These are phyloP conservation scores for Chrysina gloriosa DNA, from an alignment of 2,888 invertebrate species.

Conservation along the genomic window DNA sequence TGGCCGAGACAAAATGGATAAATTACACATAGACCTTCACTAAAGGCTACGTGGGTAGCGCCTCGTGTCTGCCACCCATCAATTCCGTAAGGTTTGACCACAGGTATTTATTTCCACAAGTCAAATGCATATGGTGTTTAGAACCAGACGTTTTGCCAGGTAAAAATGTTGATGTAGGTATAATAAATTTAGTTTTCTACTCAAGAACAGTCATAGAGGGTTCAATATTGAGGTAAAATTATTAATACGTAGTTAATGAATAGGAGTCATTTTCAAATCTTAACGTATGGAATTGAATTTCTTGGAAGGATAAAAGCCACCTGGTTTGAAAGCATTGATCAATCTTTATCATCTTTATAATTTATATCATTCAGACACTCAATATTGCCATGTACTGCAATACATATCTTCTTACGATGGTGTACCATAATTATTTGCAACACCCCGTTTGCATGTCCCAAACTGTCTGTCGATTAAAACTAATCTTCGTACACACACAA, in stretches of 20 bases:
- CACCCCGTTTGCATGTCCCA: background rate
- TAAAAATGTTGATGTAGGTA: background rate
- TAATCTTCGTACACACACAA: background rate
- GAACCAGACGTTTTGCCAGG: slow-evolving; percentile 1
- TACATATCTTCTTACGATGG: no score
- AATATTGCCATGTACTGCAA: no score
- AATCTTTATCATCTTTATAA: no score
- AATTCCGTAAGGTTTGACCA: background rate
- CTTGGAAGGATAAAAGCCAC: background rate
- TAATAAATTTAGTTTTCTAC: slow-evolving; percentile 8
- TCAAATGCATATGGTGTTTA: background rate
- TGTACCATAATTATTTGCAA: no score
- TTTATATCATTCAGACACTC: no score
- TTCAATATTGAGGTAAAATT: no score
- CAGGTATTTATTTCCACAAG: slow-evolving; percentile 17
- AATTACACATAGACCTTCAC: no score
- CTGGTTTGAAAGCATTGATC: background rate
- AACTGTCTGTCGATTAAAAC: background rate
- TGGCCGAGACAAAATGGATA: no score
- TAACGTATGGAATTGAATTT: background rate
- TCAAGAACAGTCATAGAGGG: background rate
- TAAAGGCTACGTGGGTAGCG: slow-evolving; percentile 18
- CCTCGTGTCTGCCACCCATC: slow-evolving; percentile 4
- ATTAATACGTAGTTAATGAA: background rate
- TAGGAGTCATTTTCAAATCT: slow-evolving; percentile 5